Evolutionary conservation across 2,113 vertebrate genomes (phyloP), one percentile per base, ranked within the genome.

Genomic region (Pyrgilauda ruficollis): DNA sequence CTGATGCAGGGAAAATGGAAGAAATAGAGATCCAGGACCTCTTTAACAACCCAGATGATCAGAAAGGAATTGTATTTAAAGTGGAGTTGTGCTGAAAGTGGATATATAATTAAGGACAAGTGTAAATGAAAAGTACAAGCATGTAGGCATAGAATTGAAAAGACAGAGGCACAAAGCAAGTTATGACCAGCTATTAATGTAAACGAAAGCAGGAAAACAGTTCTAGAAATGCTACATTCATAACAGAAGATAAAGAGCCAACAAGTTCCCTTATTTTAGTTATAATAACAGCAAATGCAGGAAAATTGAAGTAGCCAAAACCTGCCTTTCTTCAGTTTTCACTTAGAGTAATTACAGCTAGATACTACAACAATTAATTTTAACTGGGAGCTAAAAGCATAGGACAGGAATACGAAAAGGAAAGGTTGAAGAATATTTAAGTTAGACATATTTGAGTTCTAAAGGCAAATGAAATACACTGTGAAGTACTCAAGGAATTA

Each of bases 401-500:
- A 82, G 37, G 41, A 64, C 73, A 82, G 46, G 18, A 69, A 64
- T 37, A 78, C 39, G 26, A 84, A 67, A 81, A 94, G 39, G 80
- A 91, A 59, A 87, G 17, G 52, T 24, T 89, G 77, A 92, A 92
- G 84, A 93, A 81, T 82, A 82, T 78, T 87, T 81, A 82, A 95
- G 50, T 77, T 75, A 63, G 50, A 68, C 26, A 33, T 18, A 73
- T 44, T 41, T 7, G 35, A 79, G 22, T 87, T 80, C 72, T 87
- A 89, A 86, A 66, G 77, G 92, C 77, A 93, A 79, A 92, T 86
- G 74, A 88, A 96, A 92, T 66, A 19, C 4, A 1, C 31, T 89
- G 70, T 84, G n/a, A 90, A 89, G 83, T 87, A 90, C 61, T 96
- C 91, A 87, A 91, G 63, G 85, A 96, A 97, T 96, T 97, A 95